Conservation (phyloP, 1,140 invertebrate species). For the Diplogasteroides magnus region DNA sequence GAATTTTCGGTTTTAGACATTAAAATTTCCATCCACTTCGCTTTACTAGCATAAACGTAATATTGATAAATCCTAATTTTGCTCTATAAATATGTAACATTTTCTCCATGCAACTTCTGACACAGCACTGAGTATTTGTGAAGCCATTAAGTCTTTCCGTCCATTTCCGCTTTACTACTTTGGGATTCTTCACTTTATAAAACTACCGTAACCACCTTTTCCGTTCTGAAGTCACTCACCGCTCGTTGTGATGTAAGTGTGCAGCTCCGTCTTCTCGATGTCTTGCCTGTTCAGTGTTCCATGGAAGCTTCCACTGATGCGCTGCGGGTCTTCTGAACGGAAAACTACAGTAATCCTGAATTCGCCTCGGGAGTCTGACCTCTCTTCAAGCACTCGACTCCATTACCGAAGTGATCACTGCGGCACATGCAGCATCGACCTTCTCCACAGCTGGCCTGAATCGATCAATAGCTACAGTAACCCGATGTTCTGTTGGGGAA, state of each 20-base stretch:
- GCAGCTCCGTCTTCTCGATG: conserved; percentile 74
- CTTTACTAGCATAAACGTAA: too few species aligned
- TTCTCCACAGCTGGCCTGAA: conserved; percentile 73
- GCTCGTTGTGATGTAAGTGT: conserved; percentile 79
- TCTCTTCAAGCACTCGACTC: conserved; percentile 75
- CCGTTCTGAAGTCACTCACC: neutral
- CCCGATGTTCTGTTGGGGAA: conserved; percentile 60
- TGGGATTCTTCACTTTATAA: too few species aligned
- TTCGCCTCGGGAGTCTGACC: conserved; percentile 58
- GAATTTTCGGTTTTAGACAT: too few species aligned
- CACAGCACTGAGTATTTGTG: too few species aligned
- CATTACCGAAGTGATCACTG: conserved; percentile 79
- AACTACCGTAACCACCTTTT: too few species aligned
- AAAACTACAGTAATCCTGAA: too few species aligned
- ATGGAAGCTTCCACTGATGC: conserved; percentile 76
- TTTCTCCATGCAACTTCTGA: too few species aligned
- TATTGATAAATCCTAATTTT: too few species aligned
- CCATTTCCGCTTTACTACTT: too few species aligned
- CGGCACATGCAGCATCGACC: conserved; percentile 84
- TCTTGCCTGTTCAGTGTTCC: conserved; percentile 72
- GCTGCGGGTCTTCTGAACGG: conserved; percentile 64
- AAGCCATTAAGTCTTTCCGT: too few species aligned
- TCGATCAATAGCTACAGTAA: conserved; percentile 73
- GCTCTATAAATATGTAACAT: too few species aligned
- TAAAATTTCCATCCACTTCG: too few species aligned